Percentiles rank a stretch among this genome's conserved stretches.
Evolutionary conservation across 2,113 vertebrate genomes (phyloP).

Genomic region (Aix galericulata): DNA sequence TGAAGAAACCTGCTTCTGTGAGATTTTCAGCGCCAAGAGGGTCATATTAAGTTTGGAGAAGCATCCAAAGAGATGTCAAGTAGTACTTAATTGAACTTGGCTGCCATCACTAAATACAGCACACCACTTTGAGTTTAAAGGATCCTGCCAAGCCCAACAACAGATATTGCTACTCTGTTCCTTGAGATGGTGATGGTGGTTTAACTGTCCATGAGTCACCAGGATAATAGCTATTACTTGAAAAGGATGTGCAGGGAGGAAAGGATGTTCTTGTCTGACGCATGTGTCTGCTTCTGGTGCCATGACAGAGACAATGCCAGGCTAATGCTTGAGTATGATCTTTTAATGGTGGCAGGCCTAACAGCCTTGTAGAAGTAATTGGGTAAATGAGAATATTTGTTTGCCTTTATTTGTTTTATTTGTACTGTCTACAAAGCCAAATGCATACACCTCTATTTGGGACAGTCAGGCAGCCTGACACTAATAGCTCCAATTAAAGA

Average conservation of each 20-base stretch:
- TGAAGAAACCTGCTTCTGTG: slow-evolving; percentile 22
- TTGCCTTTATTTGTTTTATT: background rate
- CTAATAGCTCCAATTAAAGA: background rate
- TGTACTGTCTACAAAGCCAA: background rate
- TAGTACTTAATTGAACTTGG: slow-evolving; percentile 44
- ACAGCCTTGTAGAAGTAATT: background rate
- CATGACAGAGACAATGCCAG: background rate
- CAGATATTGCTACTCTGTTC: slow-evolving; percentile 37
- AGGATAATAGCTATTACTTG: slow-evolving; percentile 31
- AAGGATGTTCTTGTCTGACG: slow-evolving; percentile 42
- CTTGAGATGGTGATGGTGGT: background rate
- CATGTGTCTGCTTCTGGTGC: slow-evolving; percentile 41
- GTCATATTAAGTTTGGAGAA: slow-evolving; percentile 37
- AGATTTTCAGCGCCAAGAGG: slow-evolving; percentile 20
- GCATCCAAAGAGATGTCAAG: slow-evolving; percentile 47
- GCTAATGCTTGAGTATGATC: background rate
- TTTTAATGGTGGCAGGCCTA: background rate
- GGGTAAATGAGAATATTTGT: background rate
- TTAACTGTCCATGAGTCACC: slow-evolving; percentile 63
- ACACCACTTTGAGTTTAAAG: background rate
- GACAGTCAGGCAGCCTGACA: background rate
- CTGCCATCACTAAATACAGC: slow-evolving; percentile 13
- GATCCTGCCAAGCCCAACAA: slow-evolving; percentile 47
- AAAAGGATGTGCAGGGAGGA: slow-evolving; percentile 23
- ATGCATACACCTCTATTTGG: background rate